Base-by-base conservation (phyloP, 1,140 invertebrate species). In the Mylabris phalerata region DNA sequence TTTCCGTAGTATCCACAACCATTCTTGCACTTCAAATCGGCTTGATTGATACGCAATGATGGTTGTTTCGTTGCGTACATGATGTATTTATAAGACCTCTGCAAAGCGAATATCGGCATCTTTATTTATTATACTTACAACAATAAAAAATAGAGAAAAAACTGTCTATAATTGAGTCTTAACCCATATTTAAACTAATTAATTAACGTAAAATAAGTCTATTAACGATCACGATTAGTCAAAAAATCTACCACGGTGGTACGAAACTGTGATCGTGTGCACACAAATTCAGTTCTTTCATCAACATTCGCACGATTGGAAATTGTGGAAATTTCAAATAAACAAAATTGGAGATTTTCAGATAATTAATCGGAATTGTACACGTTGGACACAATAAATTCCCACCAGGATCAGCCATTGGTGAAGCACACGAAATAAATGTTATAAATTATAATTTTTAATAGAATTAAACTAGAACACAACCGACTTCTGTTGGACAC, bases 1-100 rank as follows among this genome's bases (percentile, higher is more conserved):
- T 98, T 98, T 13, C 97, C 96, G 75, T 89, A 99, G 80, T 86
- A 98, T 56, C 93, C 94, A 79, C 95, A 98, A 10, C 92, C 90
- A 76, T 91, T 94, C 74, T 92, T 92, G 75, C 97, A 99, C 65
- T 95, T 86, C 59, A 98, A 77, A 75, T 95, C 92, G 51, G 86
- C 83, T 65, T 90, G 85, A 60, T 88, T 86, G 45, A 95, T 88
- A 55, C 90, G 81, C 59, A 90, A 78, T 4, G 83, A 84, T 1
- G 87, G 84, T 70, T 82, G 83, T 73, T 87, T 88, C 61, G 78
- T 84, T 1, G 84, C 80, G 73, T 85, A 85, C 84, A 87, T 86
- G n/a, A 72, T 72, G 61, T 72, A 72, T 55, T 72, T 72, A 49
- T 72, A 72, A 46, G 71, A 70, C n/a, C 68, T 54, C 71, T 72